Base-by-base conservation (phyloP, 2,888 invertebrate genomes). In the Suillia variegata region DNA sequence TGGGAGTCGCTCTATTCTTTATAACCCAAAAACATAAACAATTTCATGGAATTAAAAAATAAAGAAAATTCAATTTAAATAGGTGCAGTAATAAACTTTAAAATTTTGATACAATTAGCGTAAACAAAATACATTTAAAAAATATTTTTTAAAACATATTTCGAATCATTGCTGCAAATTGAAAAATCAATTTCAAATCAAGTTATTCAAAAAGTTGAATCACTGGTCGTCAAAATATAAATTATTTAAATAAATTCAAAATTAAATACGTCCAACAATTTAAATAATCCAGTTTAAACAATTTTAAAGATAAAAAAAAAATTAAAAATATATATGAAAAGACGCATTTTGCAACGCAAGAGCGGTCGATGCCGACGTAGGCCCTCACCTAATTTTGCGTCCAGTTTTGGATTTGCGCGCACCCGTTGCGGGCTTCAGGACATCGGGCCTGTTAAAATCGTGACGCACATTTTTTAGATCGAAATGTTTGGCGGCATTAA, bases 331-430 rank as follows among this genome's bases (percentile, higher is more conserved):
- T 12, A 31, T 31, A 8, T 31, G 31, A 6, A 12, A 6, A 31
- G 31, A 31, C 31, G 31, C 31, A 31, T 12, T 8, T 12, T 6
- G 6, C 6, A 6, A 31, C 31, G 31, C 31, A 31, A 6, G 31
- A 6, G 31, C 31, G 31, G 6, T 6, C 31, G 31, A 6, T 6
- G 6, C 6, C 31, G 12, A 6, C 31, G 53, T n/a, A 63, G 67
- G 70, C 82, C 81, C 83, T 83, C 83, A 83, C 83, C 83, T 84
- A 83, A 83, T 80, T 76, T 79, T 80, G 70, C 79, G 79, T 80
- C 83, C 83, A 75, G 77, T 70, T 73, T 80, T 80, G 62, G 74
- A 67, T 65, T 70, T 72, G 66, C 75, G 76, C 67, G 71, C 70
- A 69, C 74, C 75, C 62, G 77, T 70, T 63, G 80, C 79, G 64